Evolutionary conservation across 2,888 invertebrate species (phyloP), one percentile per base, ranked within the genome.

Genomic region (Dynastes maya): DNA sequence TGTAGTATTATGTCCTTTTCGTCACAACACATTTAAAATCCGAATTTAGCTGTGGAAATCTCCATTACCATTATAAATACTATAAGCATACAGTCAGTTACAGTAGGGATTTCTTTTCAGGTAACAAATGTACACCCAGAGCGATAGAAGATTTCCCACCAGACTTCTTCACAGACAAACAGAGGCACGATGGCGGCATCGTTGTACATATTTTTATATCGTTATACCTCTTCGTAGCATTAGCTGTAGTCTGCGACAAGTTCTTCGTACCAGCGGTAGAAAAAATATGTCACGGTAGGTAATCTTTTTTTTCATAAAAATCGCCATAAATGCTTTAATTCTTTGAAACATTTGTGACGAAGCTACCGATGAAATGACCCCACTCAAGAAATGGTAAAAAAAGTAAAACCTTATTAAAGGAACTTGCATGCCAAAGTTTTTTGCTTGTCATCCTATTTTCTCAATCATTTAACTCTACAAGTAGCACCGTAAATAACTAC

Each of bases 191-290:
- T 85, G 97, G 97, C 79, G 95, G 94, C 84, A 92, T 97, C 84
- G 92, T 94, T 82, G 89, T 97, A 83, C 97, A 98, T 89, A 93
- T 93, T 80, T 86, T 96, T 85, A 92, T 96, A 83, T 95, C 96
- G 76, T 90, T 95, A 77, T 97, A 97, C 89, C 92, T 96, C 85
- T 97, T 97, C 86, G 90, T 95, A 68, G 90, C 95, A 29, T 90
- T 97, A 81, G 96, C 96, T 16, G 94, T 97, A 84, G 95, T 97
- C 74, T 96, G 98, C 91, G 97, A 98, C 89, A 96, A 97, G 89
- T 98, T 95, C 90, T 98, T 98, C 88, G 97, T 98, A 78, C 97
- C 97, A 8, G 95, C 97, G 53, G 95, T 98, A 81, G 96, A 96
- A 88, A 94, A 93, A 88, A 96, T 97, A 90, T 96, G 96, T 88